Conservation (phyloP, 2,797 vertebrate genomes). For the Sus cebifrons region DNA sequence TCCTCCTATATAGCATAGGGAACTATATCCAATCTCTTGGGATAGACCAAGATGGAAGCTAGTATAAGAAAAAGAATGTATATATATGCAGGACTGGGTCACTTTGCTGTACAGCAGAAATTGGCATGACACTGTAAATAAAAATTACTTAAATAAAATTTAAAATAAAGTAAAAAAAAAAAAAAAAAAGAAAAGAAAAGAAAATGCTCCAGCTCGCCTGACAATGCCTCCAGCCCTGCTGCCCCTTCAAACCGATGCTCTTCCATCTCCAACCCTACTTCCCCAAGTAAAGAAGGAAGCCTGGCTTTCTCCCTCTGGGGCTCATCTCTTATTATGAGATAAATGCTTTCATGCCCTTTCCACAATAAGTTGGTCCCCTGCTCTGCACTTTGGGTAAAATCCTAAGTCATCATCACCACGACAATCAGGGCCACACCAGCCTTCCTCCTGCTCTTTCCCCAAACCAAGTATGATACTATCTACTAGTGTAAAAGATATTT, state of each 20-base stretch:
- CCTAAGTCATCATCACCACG: neutral
- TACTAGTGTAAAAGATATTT: neutral
- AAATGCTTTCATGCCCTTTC: neutral
- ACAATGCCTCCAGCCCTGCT: neutral
- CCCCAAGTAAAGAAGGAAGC: neutral
- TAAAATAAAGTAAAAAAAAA: no score
- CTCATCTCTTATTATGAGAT: neutral
- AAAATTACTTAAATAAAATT: no score
- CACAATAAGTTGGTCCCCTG: neutral
- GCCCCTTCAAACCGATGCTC: neutral
- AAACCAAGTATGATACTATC: neutral
- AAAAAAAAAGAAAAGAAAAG: no score
- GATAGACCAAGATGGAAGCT: no score
- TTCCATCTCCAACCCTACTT: neutral
- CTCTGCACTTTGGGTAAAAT: conserved; percentile 14
- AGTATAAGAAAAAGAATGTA: no score
- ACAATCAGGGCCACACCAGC: neutral
- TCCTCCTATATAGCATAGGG: no score
- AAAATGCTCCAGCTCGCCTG: neutral
- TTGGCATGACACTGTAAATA: no score
- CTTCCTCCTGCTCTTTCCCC: neutral
- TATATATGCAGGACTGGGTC: no score
- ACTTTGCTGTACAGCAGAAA: no score
- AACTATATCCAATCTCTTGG: no score
- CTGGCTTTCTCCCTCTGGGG: neutral